Percentiles rank a stretch among this genome's conserved stretches.
Evolutionary conservation across 2,113 vertebrate species (phyloP).

Genomic region (Bostrychus sinensis): DNA sequence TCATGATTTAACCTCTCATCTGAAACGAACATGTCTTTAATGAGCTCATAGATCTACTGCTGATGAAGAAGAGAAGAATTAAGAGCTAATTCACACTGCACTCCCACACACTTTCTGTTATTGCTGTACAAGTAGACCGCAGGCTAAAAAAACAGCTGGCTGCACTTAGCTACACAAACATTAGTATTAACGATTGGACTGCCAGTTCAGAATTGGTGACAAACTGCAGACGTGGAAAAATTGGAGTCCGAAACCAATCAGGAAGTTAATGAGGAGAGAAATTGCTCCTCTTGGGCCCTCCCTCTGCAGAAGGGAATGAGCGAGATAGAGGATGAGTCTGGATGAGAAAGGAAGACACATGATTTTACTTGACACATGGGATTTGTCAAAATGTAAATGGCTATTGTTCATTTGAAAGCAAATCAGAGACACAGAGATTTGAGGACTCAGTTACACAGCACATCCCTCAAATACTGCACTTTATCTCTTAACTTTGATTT

Average conservation of each 20-base stretch:
- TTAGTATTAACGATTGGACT: constrained; percentile 93
- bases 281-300: constrained; percentile 84
- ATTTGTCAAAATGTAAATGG: not conserved
- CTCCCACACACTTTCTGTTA: constrained; percentile 72
- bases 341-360: constrained; percentile 73
- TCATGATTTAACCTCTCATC: constrained; percentile 83
- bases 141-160: constrained; percentile 78
- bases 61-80: constrained; percentile 92
- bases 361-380: constrained; percentile 81
- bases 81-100: constrained; percentile 84
- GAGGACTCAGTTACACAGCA: no score
- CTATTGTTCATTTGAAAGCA: not conserved
- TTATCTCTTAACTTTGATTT: no score
- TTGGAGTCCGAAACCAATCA: constrained; percentile 97
- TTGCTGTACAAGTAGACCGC: constrained; percentile 85
- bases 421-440: not conserved
- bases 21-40: constrained; percentile 77
- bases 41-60: constrained; percentile 91
- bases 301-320: constrained; percentile 71
- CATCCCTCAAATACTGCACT: not conserved
- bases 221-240: constrained; percentile 90
- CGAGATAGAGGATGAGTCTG: constrained; percentile 19
- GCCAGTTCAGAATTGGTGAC: constrained; percentile 96
- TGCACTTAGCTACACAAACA: constrained; percentile 98
- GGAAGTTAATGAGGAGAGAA: constrained; percentile 99